Conservation (phyloP, 1,140 invertebrate genomes). For the Ceratosolen fusciceps region DNA sequence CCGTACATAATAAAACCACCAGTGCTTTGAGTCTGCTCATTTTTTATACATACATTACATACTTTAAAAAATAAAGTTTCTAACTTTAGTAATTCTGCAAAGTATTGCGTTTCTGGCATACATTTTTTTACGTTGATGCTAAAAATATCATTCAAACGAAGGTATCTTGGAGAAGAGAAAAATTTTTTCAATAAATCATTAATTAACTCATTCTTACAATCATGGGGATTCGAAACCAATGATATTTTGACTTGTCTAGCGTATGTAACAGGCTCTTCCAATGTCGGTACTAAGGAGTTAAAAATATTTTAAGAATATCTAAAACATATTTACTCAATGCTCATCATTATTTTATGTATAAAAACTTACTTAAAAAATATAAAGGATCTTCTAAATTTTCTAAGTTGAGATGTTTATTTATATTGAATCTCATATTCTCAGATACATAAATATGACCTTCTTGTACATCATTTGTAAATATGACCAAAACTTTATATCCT, state of each 20-base stretch:
- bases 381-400: constrained; percentile 33
- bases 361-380: constrained; percentile 59
- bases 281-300: constrained; percentile 19
- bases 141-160: constrained; percentile 73
- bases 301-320: constrained; percentile 23
- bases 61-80: constrained; percentile 70
- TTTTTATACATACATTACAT: constrained; percentile 60
- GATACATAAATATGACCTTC: constrained; percentile 68
- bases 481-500: constrained; percentile 66
- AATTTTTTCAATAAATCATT: constrained; percentile 72
- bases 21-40: constrained; percentile 52
- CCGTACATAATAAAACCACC: constrained; percentile 66
- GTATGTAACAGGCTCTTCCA: constrained; percentile 15
- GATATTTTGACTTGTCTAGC: constrained; percentile 37
- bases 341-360: background rate
- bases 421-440: constrained; percentile 71
- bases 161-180: constrained; percentile 72
- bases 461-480: constrained; percentile 58
- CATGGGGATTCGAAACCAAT: constrained; percentile 35
- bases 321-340: background rate
- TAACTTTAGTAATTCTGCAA: constrained; percentile 58
- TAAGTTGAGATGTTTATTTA: constrained; percentile 60
- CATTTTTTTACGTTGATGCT: constrained; percentile 70
- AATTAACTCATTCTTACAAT: constrained; percentile 58
- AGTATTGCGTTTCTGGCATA: constrained; percentile 66